phyloP scores from a whole-genome alignment of 2,888 invertebrate genomes.

The Disparrhopalites patrizii region DNA sequence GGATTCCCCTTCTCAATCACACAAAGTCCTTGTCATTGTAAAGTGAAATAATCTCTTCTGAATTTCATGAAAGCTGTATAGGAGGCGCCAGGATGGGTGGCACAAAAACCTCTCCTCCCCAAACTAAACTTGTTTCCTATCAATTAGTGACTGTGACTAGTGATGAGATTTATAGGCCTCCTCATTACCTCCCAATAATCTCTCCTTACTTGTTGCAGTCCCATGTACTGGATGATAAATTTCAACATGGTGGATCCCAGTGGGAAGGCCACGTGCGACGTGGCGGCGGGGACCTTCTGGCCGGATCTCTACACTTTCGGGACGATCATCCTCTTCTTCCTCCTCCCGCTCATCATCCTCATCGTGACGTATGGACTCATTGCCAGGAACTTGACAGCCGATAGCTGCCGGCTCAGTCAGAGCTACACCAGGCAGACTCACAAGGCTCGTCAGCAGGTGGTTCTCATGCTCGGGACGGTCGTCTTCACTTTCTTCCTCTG shows the following conservation, averaged over 20 bases:
- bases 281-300: slow-evolving; percentile 70
- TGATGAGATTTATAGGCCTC: no score
- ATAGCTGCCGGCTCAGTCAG: slow-evolving; percentile 54
- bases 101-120: no score
- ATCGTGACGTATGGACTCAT: slow-evolving; percentile 78
- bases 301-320: slow-evolving; percentile 73
- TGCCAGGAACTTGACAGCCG: slow-evolving; percentile 76
- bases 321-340: slow-evolving; percentile 76
- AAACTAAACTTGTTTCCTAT: no score
- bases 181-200: no score
- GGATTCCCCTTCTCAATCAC: no score
- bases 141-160: no score
- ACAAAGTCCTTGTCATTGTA: no score
- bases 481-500: slow-evolving; percentile 86
- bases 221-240: slow-evolving; percentile 74
- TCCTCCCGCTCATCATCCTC: slow-evolving; percentile 74
- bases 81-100: no score
- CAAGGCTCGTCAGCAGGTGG: slow-evolving; percentile 65
- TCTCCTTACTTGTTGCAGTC: slow-evolving; percentile 61
- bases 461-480: slow-evolving; percentile 78
- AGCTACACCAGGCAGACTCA: slow-evolving; percentile 40
- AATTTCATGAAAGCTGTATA: no score
- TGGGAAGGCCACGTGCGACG: slow-evolving; percentile 70
- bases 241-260: slow-evolving; percentile 70
- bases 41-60: no score